These are phyloP conservation scores for Loris lydekkerianus DNA, from an alignment of 2,797 vertebrate genomes.

Conservation along the genomic window DNA sequence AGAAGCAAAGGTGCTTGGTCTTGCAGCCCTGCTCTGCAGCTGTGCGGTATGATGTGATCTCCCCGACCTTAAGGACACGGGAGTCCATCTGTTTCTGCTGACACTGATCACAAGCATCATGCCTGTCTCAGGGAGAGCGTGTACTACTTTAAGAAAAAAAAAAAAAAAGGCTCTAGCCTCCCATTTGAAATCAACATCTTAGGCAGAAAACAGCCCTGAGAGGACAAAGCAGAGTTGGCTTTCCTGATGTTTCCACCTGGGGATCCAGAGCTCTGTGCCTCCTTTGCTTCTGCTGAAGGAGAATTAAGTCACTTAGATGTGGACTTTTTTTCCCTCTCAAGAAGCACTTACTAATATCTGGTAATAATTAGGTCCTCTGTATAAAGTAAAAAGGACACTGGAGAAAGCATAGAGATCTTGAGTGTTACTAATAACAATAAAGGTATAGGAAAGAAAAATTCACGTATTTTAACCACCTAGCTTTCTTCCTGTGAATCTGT, in stretches of 20 bases:
- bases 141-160: neutral
- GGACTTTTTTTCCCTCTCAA: neutral
- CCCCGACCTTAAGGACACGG: neutral
- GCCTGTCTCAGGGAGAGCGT: neutral
- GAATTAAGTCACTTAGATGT: neutral
- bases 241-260: accelerated
- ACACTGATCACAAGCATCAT: neutral
- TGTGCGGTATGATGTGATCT: accelerated
- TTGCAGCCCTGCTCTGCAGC: neutral
- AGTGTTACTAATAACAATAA: neutral
- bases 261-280: accelerated
- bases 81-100: neutral
- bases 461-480: neutral
- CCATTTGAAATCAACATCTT: accelerated
- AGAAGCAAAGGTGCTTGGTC: accelerated
- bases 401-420: neutral
- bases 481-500: neutral
- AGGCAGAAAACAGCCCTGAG: neutral
- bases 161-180: neutral
- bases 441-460: neutral
- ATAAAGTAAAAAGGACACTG: neutral
- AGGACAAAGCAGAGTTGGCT: neutral
- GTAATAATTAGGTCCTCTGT: neutral
- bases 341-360: neutral
- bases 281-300: neutral